Evolutionary conservation across 2,113 vertebrate species (phyloP), one percentile per base, ranked within the genome.

Genomic region (Naja naja): DNA sequence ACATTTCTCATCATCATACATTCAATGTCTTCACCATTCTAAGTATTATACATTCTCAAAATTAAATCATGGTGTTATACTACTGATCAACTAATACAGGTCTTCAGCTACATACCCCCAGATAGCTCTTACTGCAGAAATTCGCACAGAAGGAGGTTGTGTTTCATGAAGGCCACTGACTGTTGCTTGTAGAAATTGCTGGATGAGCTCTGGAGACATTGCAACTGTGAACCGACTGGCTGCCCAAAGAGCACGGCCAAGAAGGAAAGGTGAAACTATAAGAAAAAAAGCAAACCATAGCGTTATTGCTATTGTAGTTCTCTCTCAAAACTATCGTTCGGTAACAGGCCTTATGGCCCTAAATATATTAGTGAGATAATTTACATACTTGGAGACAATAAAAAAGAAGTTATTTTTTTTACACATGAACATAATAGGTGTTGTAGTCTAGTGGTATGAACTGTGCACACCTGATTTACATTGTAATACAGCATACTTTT

Each of bases 171-270:
- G 97, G 18, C 99, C 99, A 89, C 99, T 99, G 92, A 99, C 99
- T 0, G 99, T 99, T 81, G 99, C 99, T 94, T 99, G 99, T 12
- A 99, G 98, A 95, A 99, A 99, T 97, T 99, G 99, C 97, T 99
- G 99, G 96, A 99, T 99, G 94, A 99, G 98, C 85, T 99, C 99
- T 4, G 99, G 99, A 69, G 99, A 99, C 99, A 99, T 99, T 39
- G 99, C 99, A 27, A 99, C 98, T 0, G 99, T 99, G 94, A 99
- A 99, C 3, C 99, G 98, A 95, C 99, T 99, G 97, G 99, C 99
- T 0, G 99, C 99, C 99, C 99, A 99, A 52, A 99, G 97, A 39
- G 99, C 99, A 43, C 99, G 98, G 8, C 99, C 99, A 93, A 99
- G 97, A 91, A 99, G 98, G 94, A 99, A 99, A 12, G 99, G 99